Evolutionary conservation across 2,113 vertebrate genomes (phyloP).

Genomic region (Rhineura floridana): DNA sequence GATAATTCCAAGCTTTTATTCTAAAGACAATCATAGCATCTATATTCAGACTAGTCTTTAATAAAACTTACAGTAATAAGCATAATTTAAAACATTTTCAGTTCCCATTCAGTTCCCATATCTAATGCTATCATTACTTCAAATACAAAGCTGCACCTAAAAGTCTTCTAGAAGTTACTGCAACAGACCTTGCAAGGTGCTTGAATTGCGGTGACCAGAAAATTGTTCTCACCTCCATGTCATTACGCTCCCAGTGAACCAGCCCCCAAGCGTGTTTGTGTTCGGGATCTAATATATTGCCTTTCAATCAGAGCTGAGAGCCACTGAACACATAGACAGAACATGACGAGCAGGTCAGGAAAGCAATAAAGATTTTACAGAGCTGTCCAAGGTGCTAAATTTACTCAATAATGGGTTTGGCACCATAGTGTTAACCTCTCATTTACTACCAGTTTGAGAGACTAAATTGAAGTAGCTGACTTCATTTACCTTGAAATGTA

Average conservation of each 20-base stretch:
- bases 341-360: slow-evolving; percentile 98
- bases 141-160: slow-evolving; percentile 76
- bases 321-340: slow-evolving; percentile 88
- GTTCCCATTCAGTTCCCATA: slow-evolving; percentile 41
- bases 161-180: slow-evolving; percentile 92
- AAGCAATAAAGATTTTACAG: slow-evolving; percentile 99
- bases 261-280: slow-evolving; percentile 97
- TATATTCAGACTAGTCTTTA: slow-evolving; percentile 27
- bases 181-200: slow-evolving; percentile 90
- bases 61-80: slow-evolving; percentile 31
- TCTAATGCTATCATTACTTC: slow-evolving; percentile 50
- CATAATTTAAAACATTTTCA: slow-evolving; percentile 40
- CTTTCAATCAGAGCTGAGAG: slow-evolving; percentile 98
- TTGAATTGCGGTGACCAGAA: slow-evolving; percentile 94
- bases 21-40: slow-evolving; percentile 1
- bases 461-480: slow-evolving; percentile 87
- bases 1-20: slow-evolving; percentile 26
- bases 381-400: slow-evolving; percentile 99
- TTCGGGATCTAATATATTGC: slow-evolving; percentile 97
- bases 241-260: slow-evolving; percentile 93
- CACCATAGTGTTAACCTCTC: slow-evolving; percentile 97
- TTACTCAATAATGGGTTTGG: slow-evolving; percentile 99
- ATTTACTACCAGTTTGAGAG: slow-evolving; percentile 94
- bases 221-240: slow-evolving; percentile 93
- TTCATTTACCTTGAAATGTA: slow-evolving; percentile 87